Conservation (phyloP, 2,888 invertebrate species). For the Lamellibrachia satsuma region DNA sequence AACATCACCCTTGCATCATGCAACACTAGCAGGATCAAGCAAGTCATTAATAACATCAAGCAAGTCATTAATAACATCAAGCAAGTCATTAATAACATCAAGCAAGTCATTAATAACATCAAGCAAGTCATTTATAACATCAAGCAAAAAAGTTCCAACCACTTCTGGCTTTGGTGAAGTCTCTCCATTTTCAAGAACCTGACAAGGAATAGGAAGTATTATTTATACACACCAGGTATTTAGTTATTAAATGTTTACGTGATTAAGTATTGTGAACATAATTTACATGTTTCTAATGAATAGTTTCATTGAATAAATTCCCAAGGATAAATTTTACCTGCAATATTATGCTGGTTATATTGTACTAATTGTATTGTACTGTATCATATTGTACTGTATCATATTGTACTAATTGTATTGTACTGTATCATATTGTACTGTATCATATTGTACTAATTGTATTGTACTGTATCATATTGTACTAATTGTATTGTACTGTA, state of each 20-base stretch:
- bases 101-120: neutral
- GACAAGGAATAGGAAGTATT: neutral
- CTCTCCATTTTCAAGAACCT: neutral
- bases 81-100: neutral
- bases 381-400: too few species aligned
- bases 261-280: neutral
- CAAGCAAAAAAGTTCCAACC: constrained; percentile 3
- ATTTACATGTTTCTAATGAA: neutral
- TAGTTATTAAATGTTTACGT: neutral
- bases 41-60: neutral
- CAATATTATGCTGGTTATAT: too few species aligned
- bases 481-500: too few species aligned
- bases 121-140: neutral
- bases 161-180: neutral
- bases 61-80: neutral
- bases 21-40: neutral
- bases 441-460: too few species aligned
- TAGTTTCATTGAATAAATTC: neutral
- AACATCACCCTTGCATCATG: neutral
- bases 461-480: too few species aligned
- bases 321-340: too few species aligned
- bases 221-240: neutral
- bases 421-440: too few species aligned
- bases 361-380: too few species aligned
- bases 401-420: too few species aligned